Evolutionary conservation across 1,140 invertebrate species (phyloP), one percentile per base, ranked within the genome.

Genomic region (Drosophila paulistorum): DNA sequence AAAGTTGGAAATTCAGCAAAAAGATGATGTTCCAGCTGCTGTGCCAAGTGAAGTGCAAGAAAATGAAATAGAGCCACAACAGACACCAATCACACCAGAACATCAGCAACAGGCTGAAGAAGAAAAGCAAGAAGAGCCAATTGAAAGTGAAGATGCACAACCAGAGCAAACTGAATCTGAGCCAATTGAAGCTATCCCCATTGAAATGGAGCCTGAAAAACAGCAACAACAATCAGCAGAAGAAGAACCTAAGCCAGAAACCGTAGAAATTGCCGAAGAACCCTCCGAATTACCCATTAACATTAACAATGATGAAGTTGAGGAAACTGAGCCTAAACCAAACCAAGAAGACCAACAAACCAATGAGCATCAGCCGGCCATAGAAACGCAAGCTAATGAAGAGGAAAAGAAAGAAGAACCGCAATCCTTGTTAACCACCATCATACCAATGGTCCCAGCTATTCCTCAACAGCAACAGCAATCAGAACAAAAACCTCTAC

Each of bases 391-490:
- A 33, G 3, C 41, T 20, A 35, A 62, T 10, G 58, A 69, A 26
- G 17, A 57, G 39, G 51, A 39, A 13, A 5, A 58, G 26, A 39
- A 71, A 9, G 17, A 58, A 10, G 33, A 54, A 30, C 13, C 61
- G 1, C 13, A 14, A 33, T 84, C 84, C 7, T 68, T 87, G 26
- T 62, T 91, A 65, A 91, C 90, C 26, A 91, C 90, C 7, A 90
- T 91, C 13, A 79, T 91, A 58, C 89, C 90, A 39, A 64, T 45
- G 59, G 68, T 72, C 39, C 35, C 35, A 37, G 7, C 14, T 9
- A n/a, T 72, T 63, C 68, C 74, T 48, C 61, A 71, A 51, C 30
- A 39, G 11, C 45, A 10, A 68, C 64, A 30, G 30, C 30, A 7
- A 30, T 37, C 6, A 37, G 13, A 55, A 45, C 37, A 55, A 10